Evolutionary conservation across 1,140 invertebrate species (phyloP).

Genomic region (Ips typographus): DNA sequence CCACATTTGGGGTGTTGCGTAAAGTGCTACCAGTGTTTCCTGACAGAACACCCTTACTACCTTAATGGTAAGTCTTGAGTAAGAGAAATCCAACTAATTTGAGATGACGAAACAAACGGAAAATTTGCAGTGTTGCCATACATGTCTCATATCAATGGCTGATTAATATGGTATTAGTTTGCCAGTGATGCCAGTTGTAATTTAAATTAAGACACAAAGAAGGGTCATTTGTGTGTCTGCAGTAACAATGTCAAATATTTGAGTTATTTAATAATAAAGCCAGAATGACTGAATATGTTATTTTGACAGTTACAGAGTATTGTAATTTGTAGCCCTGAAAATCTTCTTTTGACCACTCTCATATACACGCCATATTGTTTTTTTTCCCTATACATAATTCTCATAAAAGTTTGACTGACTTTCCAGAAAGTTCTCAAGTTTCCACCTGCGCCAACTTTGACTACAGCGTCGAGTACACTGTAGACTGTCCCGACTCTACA

Average conservation of each 20-base stretch:
- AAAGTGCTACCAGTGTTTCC: constrained; percentile 17
- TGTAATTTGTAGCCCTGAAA: too few relatives aligned
- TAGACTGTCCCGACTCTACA: constrained; percentile 27
- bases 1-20: neutral
- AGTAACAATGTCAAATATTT: too few relatives aligned
- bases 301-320: too few relatives aligned
- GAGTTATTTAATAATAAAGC: too few relatives aligned
- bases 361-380: too few relatives aligned
- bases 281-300: too few relatives aligned
- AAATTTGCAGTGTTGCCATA: neutral
- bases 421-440: neutral
- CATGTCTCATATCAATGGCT: neutral
- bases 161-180: neutral
- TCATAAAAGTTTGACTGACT: neutral
- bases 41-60: constrained; percentile 17
- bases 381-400: too few relatives aligned
- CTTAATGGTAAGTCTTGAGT: neutral
- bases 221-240: too few relatives aligned
- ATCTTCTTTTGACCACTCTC: too few relatives aligned
- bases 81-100: neutral
- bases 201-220: too few relatives aligned
- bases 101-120: neutral
- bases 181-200: neutral
- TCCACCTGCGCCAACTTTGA: constrained; percentile 24
- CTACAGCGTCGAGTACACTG: constrained; percentile 11